phyloP scores from a whole-genome alignment of 1,140 invertebrate genomes.

The Panulirus ornatus region DNA sequence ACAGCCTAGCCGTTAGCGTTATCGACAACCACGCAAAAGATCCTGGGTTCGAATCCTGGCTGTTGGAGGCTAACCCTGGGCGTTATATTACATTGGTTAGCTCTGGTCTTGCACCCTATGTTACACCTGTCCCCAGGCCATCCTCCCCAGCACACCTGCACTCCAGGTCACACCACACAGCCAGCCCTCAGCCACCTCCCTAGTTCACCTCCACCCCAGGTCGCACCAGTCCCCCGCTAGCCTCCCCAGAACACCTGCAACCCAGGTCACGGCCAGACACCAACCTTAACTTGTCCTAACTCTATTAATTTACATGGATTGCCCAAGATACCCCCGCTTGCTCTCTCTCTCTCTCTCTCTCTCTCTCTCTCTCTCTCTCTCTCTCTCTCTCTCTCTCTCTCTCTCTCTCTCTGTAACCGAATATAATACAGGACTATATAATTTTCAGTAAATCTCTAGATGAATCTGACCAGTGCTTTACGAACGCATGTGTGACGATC shows the following conservation, averaged over 20 bases:
- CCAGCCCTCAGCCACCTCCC: no score
- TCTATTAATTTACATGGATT: constrained; percentile 47
- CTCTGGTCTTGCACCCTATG: no score
- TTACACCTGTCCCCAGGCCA: no score
- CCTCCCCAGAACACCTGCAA: not conserved
- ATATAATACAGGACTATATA: no score
- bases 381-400: constrained; percentile 26
- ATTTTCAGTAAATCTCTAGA: no score
- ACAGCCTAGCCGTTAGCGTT: no score
- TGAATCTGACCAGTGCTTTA: no score
- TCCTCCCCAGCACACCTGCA: not conserved
- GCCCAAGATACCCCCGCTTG: not conserved
- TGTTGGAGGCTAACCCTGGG: no score
- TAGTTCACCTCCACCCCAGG: not conserved
- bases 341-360: not conserved
- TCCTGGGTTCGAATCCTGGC: no score
- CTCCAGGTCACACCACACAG: not conserved
- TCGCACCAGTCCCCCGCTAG: not conserved
- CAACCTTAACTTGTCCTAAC: constrained; percentile 26
- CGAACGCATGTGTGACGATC: no score
- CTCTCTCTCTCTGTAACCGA: not conserved
- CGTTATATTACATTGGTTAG: no score
- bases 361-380: constrained; percentile 3
- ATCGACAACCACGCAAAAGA: no score
- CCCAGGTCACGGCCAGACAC: not conserved